Evolutionary conservation across 2,113 vertebrate genomes (phyloP), one percentile per base, ranked within the genome.

Genomic region (Hipposideros armiger): DNA sequence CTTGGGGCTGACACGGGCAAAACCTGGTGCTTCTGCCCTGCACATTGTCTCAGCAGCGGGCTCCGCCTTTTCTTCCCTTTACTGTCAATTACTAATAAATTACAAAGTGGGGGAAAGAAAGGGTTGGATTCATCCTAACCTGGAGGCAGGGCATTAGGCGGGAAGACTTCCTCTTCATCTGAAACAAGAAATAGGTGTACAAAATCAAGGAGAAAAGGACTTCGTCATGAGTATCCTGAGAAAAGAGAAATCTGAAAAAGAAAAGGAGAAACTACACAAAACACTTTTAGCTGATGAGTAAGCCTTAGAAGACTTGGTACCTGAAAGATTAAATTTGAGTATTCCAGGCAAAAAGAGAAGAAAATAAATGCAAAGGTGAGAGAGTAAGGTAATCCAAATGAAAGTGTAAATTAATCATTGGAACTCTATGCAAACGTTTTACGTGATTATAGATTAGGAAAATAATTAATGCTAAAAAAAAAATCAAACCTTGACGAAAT

Each of bases 121-220:
- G 67, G 24, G 47, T 64, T 83, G 96, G 73, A 96, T 94, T 82
- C 56, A 30, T 98, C 98, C 98, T 98, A 98, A 99, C 99, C 99
- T 99, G 98, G 98, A 98, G 98, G 98, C 96, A 98, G 77, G 94
- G 98, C 95, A 89, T 97, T 98, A 97, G 98, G 98, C 67, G 97
- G 98, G 92, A 98, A 97, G 24, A 40, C 96, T 58, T 99, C 98
- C 95, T 99, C 98, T 98, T 99, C 98, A 98, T 99, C 99, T 99
- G 98, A 95, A 98, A 98, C 98, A 98, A 99, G 98, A 99, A 97
- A 99, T 98, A 98, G 96, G 97, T 97, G 97, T 74, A 82, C 94
- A 97, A 97, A 97, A 98, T 97, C 98, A 97, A 98, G 96, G 96
- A 97, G 97, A 90, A 95, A 86, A 97, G 90, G 96, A 84, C 94